Percentiles rank a stretch among this genome's conserved stretches.
phyloP scores from a whole-genome alignment of 2,797 vertebrate genomes.

The Euthynnus affinis region DNA sequence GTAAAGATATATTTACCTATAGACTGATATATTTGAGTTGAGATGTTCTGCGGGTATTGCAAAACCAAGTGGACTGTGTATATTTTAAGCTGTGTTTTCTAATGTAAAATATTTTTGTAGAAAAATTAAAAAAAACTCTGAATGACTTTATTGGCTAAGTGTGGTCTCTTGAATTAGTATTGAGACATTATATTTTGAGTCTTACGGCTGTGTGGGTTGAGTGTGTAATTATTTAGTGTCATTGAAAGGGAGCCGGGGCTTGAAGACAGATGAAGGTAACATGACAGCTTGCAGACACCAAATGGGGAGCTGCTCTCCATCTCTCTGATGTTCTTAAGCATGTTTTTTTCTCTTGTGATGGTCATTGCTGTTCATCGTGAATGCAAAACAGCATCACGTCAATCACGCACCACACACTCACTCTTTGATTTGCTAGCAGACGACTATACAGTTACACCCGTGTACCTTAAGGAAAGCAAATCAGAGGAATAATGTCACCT shows the following conservation, averaged over 20 bases:
- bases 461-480: constrained; percentile 21
- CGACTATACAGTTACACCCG: background rate
- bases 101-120: constrained; percentile 89
- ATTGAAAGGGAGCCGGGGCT: constrained; percentile 26
- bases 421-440: constrained; percentile 10
- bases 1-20: constrained; percentile 83
- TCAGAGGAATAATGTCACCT: constrained; percentile 20
- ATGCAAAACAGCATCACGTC: constrained; percentile 30
- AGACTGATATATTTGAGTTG: constrained; percentile 81
- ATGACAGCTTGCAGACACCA: constrained; percentile 52
- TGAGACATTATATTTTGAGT: background rate
- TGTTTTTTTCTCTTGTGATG: constrained; percentile 49
- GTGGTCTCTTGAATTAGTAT: constrained; percentile 9
- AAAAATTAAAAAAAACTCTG: constrained; percentile 81
- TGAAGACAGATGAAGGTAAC: constrained; percentile 45
- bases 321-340: constrained; percentile 39
- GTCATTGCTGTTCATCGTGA: constrained; percentile 42
- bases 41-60: constrained; percentile 70
- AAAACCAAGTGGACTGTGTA: constrained; percentile 74
- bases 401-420: constrained; percentile 3
- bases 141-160: constrained; percentile 33
- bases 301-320: constrained; percentile 46
- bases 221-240: constrained; percentile 56
- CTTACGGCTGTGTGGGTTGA: background rate
- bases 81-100: constrained; percentile 85